Percentiles rank a stretch among this genome's conserved stretches.
phyloP scores from a whole-genome alignment of 2,888 invertebrate species.

The Listrodromus nycthemerus region DNA sequence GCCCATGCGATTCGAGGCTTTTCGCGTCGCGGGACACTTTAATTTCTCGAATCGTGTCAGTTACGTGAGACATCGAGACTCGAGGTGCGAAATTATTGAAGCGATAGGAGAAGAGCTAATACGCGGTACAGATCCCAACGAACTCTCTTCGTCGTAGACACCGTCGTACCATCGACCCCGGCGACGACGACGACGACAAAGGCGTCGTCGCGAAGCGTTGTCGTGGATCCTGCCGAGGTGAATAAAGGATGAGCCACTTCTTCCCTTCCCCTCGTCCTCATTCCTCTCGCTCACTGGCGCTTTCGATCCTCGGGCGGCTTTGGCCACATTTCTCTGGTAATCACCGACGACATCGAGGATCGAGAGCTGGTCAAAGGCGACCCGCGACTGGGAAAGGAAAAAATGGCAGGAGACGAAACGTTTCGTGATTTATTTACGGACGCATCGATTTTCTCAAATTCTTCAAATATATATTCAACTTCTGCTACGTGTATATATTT shows the following conservation, averaged over 20 bases:
- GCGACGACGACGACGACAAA: conserved; percentile 58
- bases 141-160: conserved; percentile 55
- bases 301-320: conserved; percentile 47
- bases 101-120: conserved; percentile 56
- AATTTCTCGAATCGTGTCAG: conserved; percentile 50
- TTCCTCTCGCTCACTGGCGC: conserved; percentile 65
- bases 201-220: conserved; percentile 63
- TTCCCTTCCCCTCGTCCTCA: conserved; percentile 37
- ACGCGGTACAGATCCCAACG: conserved; percentile 60
- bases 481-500: conserved; percentile 16
- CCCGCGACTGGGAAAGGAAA: conserved; percentile 52
- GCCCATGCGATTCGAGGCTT: neutral
- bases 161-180: conserved; percentile 25
- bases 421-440: conserved; percentile 53
- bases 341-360: conserved; percentile 65
- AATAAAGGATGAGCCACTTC: conserved; percentile 76
- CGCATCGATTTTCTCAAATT: conserved; percentile 32
- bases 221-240: conserved; percentile 66
- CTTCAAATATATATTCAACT: conserved; percentile 35
- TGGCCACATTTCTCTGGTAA: conserved; percentile 66
- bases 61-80: conserved; percentile 58
- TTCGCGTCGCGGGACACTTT: conserved; percentile 37
- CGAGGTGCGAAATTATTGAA: conserved; percentile 64
- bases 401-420: conserved; percentile 35
- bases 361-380: conserved; percentile 37